Evolutionary conservation across 2,888 invertebrate genomes (phyloP).

Genomic region (Rhopalosiphum nymphaeae): DNA sequence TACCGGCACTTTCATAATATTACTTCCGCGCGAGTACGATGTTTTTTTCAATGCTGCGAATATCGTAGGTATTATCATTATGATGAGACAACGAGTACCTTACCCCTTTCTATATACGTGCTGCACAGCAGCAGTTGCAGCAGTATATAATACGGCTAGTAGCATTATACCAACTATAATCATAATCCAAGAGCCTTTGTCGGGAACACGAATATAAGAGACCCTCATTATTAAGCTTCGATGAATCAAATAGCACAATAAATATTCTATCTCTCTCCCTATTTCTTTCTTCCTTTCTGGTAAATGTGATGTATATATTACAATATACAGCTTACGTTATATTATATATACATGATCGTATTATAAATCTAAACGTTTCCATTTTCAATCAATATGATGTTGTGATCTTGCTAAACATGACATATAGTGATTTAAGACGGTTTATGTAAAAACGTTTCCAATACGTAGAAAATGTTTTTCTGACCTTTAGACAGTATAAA

Average conservation of each 20-base stretch:
- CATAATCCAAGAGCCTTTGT: constrained; percentile 45
- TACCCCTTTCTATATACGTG: neutral
- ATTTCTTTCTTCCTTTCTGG: neutral
- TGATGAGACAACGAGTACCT: neutral
- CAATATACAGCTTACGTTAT: neutral
- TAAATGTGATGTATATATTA: neutral
- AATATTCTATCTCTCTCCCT: neutral
- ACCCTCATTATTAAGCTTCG: constrained; percentile 19
- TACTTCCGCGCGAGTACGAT: neutral
- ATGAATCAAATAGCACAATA: constrained; percentile 24
- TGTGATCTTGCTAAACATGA: neutral
- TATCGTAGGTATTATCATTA: neutral
- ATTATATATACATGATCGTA: neutral
- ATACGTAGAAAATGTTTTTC: neutral
- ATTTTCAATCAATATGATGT: neutral
- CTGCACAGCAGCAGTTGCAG: neutral
- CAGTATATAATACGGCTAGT: neutral
- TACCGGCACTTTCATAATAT: neutral
- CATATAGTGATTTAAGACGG: neutral
- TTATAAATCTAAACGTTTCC: neutral
- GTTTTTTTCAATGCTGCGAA: neutral
- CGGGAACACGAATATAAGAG: constrained; percentile 12
- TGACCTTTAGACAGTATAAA: neutral
- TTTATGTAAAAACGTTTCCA: neutral
- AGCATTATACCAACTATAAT: neutral